Evolutionary conservation across 2,888 invertebrate genomes (phyloP), one percentile per base, ranked within the genome.

Genomic region (Drosophila subsilvestris): DNA sequence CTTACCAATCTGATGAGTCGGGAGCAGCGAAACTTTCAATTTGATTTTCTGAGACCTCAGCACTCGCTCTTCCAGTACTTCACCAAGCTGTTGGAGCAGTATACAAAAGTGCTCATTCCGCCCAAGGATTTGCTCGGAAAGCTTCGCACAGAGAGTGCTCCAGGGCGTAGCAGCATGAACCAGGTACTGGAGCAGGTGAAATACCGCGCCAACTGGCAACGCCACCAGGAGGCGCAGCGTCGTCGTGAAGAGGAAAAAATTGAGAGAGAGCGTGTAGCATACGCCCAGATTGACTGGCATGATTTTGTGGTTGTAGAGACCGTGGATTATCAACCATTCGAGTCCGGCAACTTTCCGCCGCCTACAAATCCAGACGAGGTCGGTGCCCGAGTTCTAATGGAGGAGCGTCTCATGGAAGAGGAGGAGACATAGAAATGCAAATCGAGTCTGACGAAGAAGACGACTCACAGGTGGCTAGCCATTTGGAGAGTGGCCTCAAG

Each of bases 241-340:
- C 96, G 97, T 0, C 96, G 97, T 65, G 98, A 99, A 90, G 99
- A 99, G 90, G 98, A 99, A 75, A 97, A 98, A 87, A 94, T 97
- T 9, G 99, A 99, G 92, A 95, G 97, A 71, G 99, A 99, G 92
- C 94, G 99, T 91, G 95, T 97, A 29, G 97, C 97, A 0, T 99
- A 99, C 91, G 98, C 99, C 0, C 98, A 98, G 89, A 99, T 99
- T 75, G 99, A 99, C 91, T 99, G 99, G 99, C 99, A 99, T 91
- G 99, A 99, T 92, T 99, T 99, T 92, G 99, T 99, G 1, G 99
- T 99, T 0, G 99, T 99, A 0, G 99, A 99, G 93, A 99, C 99
- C 0, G 99, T 99, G 0, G 99, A 99, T 92, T 99, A 99, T 91
- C 98, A 98, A 81, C 97, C 98, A 0, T 97, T 97, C 85, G 99